Base-by-base conservation (phyloP, 2,888 invertebrate species). In the Priocnemis perturbator region DNA sequence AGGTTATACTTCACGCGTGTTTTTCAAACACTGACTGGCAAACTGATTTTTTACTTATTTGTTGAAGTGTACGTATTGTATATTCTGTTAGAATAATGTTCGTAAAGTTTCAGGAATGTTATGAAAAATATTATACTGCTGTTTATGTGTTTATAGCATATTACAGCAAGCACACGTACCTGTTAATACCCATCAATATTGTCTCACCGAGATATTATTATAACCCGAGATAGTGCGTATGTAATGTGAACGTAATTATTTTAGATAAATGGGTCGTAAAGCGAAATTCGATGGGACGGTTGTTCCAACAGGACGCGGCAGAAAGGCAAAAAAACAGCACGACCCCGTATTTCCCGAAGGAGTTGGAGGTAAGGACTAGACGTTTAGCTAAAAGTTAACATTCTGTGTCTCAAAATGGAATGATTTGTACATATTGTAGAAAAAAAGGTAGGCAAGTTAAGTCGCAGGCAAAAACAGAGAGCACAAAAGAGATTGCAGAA, bases 251-350 rank as follows among this genome's bases (percentile, higher is more conserved):
- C 14, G 14, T 11, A 11, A 37, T 37, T 37, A 37, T 3, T 66
- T 56, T 30, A 47, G 20, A 3, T 52, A 67, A 55, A 97, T 97
- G 97, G 97, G 97, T 74, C 92, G 97, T 52, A 97, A 96, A 90
- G 96, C 95, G 3, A 94, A 95, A 84, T 96, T 94, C 87, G 95
- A 95, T 81, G 92, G 90, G 45, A 91, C 90, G 65, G 92, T 93
- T 78, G 92, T 92, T 1, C 95, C 95, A 86, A 94, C 93, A 82
- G 97, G 97, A 0, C 96, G 95, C 9, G 97, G 97, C 0, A 93
- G 94, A 76, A 98, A 97, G 89, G 91, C 96, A 0, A 95, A 93
- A 79, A 98, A 97, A 86, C 98, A 98, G 86, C 93, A 93, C 53
- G 94, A 95, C 81, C 97, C 98, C 0, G 90, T 91, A 58, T 93